Conservation (phyloP, 2,113 vertebrate species). For the Poeciliopsis occidentalis region DNA sequence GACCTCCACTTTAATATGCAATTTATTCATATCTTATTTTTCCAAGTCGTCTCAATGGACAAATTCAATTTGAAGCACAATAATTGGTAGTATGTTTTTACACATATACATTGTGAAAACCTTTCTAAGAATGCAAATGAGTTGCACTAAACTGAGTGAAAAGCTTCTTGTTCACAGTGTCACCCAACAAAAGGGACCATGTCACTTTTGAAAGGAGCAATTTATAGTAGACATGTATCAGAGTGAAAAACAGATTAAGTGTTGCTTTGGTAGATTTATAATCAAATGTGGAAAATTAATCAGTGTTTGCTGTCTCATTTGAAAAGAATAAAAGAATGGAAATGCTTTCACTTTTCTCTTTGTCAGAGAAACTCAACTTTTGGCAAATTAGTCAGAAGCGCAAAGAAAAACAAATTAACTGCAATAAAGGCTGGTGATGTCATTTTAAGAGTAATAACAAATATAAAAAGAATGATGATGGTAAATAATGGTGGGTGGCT, state of each 20-base stretch:
- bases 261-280: constrained; percentile 49
- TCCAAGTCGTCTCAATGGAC: neutral
- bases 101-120: neutral
- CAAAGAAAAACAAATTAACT: constrained; percentile 25
- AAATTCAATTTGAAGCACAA: neutral
- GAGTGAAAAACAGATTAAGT: constrained; percentile 26
- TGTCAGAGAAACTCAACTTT: constrained; percentile 60
- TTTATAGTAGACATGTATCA: constrained; percentile 38
- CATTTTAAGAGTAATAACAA: neutral
- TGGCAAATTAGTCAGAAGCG: constrained; percentile 37
- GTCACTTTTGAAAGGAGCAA: constrained; percentile 29
- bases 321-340: constrained; percentile 31
- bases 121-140: neutral
- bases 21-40: neutral
- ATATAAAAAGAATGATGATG: neutral
- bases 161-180: constrained; percentile 8
- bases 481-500: neutral
- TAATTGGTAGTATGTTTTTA: neutral
- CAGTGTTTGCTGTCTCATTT: constrained; percentile 49
- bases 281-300: constrained; percentile 57
- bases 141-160: neutral
- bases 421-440: constrained; percentile 11
- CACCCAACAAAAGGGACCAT: neutral
- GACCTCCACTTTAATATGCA: neutral
- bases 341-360: constrained; percentile 28